A percentile compares a stretch with the other conserved stretches of the same genome.
These are phyloP conservation scores for Rhyacophila brunnea DNA, from an alignment of 1,140 invertebrate species.

Conservation along the genomic window DNA sequence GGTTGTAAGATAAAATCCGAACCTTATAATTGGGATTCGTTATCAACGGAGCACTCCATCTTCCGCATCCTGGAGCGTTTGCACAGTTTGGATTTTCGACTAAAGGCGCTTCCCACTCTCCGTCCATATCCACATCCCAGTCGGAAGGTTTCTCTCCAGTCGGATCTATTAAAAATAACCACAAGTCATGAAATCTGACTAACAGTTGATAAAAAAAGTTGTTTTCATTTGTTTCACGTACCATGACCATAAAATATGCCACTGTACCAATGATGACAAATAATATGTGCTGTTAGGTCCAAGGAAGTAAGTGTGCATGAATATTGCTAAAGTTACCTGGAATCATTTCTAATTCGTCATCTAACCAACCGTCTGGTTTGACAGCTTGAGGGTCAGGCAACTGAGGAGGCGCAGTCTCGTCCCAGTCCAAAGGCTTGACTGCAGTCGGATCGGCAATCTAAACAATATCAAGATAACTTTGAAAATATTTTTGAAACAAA, in stretches of 20 bases:
- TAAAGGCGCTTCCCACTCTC: constrained; percentile 94
- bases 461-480: background rate
- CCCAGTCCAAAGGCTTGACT: constrained; percentile 91
- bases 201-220: background rate
- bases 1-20: too few species aligned
- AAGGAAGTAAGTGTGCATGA: too few species aligned
- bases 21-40: constrained; percentile 87
- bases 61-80: constrained; percentile 84
- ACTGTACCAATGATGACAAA: too few species aligned
- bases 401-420: constrained; percentile 88
- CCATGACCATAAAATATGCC: too few species aligned
- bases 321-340: constrained; percentile 50
- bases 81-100: constrained; percentile 89
- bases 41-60: constrained; percentile 83
- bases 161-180: constrained; percentile 60
- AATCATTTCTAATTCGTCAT: constrained; percentile 86
- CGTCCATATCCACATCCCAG: constrained; percentile 98
- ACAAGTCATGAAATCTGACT: background rate
- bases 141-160: constrained; percentile 86
- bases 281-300: too few species aligned
- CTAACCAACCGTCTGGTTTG: constrained; percentile 93
- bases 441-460: constrained; percentile 84
- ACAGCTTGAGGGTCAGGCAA: constrained; percentile 85
- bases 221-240: too few species aligned
- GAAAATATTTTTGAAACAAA: constrained; percentile 3